A percentile compares a stretch with the other conserved stretches of the same genome.
Evolutionary conservation across 1,140 invertebrate genomes (phyloP).

Genomic region (Brachionus paranguensis): DNA sequence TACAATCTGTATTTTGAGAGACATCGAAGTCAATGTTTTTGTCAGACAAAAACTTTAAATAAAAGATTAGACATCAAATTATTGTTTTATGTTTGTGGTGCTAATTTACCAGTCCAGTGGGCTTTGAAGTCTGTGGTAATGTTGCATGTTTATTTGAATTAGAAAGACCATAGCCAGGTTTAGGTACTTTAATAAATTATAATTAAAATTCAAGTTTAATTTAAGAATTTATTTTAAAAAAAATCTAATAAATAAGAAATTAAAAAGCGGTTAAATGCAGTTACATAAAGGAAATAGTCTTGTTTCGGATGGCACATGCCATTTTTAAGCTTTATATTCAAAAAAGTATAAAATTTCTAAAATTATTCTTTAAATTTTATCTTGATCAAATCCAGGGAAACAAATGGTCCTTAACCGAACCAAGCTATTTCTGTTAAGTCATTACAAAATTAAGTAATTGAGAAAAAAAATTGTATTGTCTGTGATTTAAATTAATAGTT

Average conservation of each 20-base stretch:
- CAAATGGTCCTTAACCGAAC: neutral
- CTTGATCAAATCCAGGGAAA: neutral
- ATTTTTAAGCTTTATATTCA: neutral
- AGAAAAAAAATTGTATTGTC: too few relatives aligned
- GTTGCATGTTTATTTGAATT: neutral
- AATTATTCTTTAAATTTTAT: neutral
- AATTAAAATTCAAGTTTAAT: neutral
- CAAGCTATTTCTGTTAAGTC: neutral
- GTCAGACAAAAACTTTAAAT: neutral
- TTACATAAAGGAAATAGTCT: neutral
- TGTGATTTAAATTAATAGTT: neutral
- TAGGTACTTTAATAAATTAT: constrained; percentile 44
- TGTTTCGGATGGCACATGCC: neutral
- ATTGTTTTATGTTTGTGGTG: neutral
- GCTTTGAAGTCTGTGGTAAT: constrained; percentile 11
- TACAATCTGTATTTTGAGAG: neutral
- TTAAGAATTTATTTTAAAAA: neutral
- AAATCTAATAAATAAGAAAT: neutral
- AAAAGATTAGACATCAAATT: neutral
- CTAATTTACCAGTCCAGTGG: constrained; percentile 44
- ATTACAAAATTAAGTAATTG: neutral
- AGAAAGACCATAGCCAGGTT: constrained; percentile 41
- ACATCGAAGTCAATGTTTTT: neutral
- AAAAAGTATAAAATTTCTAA: neutral
- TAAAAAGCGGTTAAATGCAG: neutral